These are phyloP conservation scores for Ochropacha duplaris DNA, from an alignment of 2,888 invertebrate genomes.

Conservation along the genomic window DNA sequence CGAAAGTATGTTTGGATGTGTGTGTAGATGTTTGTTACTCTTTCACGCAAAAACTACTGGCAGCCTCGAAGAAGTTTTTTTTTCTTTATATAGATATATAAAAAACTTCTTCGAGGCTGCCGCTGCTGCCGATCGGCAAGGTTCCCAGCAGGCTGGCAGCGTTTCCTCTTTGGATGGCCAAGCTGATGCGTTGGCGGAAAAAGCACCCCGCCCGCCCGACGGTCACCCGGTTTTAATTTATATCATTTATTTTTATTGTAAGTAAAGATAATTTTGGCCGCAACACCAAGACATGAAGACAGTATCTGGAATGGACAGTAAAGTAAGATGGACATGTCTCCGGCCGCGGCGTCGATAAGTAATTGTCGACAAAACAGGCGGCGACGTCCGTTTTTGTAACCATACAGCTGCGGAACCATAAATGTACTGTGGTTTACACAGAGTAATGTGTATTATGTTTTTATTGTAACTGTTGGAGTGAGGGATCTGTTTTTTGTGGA, in stretches of 20 bases:
- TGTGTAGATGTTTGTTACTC: no score
- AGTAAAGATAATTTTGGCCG: slow-evolving; percentile 16
- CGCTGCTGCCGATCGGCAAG: no score
- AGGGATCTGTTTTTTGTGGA: neutral
- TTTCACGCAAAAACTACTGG: no score
- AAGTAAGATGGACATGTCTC: slow-evolving; percentile 33
- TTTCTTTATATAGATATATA: no score
- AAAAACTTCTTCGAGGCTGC: no score
- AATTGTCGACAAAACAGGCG: slow-evolving; percentile 60
- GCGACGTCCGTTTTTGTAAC: slow-evolving; percentile 44
- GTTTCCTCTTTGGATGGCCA: no score
- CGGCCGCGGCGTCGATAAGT: slow-evolving; percentile 62
- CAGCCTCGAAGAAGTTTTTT: no score
- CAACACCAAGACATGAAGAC: slow-evolving; percentile 7
- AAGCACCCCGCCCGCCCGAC: no score
- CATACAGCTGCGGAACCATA: slow-evolving; percentile 30
- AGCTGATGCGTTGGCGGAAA: no score
- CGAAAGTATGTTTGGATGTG: no score
- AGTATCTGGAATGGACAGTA: slow-evolving; percentile 5
- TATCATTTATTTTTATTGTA: neutral
- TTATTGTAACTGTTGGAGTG: neutral
- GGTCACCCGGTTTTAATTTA: slow-evolving; percentile 18
- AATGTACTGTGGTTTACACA: slow-evolving; percentile 35
- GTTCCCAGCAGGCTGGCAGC: no score
- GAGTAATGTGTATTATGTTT: neutral